Conservation (phyloP, 2,113 vertebrate genomes). For the Semnornis frantzii region DNA sequence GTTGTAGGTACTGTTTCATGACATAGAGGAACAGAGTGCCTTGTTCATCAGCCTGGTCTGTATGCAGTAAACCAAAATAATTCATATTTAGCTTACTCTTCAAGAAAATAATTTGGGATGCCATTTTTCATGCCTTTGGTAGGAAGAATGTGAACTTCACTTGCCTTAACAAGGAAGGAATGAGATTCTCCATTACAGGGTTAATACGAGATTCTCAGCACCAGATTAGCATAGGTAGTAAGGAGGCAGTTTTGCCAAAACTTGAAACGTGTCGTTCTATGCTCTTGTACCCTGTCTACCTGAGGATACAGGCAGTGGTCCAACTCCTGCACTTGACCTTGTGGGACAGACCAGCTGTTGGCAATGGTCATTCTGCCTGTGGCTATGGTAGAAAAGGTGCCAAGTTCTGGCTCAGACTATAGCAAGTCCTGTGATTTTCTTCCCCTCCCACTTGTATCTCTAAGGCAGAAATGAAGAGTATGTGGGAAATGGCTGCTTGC, state of each 20-base stretch:
- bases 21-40: fast-evolving
- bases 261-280: fast-evolving
- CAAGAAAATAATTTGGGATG: background rate
- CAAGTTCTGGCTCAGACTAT: background rate
- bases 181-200: background rate
- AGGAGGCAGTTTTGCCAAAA: fast-evolving
- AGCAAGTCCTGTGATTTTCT: background rate
- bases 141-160: background rate
- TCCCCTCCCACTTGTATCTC: fast-evolving
- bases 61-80: fast-evolving
- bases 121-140: background rate
- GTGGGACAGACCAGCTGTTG: background rate
- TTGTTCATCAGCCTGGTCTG: background rate
- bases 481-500: background rate
- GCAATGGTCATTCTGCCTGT: background rate
- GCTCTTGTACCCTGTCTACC: background rate
- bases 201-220: background rate
- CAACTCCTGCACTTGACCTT: background rate
- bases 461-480: background rate
- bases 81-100: background rate
- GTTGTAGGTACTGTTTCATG: fast-evolving
- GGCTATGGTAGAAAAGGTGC: fast-evolving
- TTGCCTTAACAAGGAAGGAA: background rate
- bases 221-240: background rate
- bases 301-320: fast-evolving